Evolutionary conservation across 2,797 vertebrate species (phyloP).

Genomic region (Macrochelys suwanniensis): DNA sequence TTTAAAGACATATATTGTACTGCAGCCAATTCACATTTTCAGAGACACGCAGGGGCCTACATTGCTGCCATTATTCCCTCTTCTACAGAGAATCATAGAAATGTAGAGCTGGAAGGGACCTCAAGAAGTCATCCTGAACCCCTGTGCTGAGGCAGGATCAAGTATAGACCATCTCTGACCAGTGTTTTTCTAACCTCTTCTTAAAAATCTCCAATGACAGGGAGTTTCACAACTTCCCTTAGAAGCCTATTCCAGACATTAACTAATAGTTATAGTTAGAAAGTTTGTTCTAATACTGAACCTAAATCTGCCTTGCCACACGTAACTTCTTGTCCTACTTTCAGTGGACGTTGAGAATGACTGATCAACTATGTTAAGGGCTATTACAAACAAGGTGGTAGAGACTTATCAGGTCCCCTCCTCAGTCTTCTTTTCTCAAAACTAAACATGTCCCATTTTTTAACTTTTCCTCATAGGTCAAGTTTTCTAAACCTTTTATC

Average conservation of each 20-base stretch:
- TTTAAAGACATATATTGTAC: constrained; percentile 15
- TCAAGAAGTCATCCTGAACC: not conserved
- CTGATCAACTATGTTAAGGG: too few relatives aligned
- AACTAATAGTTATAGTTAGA: not conserved
- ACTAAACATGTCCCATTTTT: not conserved
- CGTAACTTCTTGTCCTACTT: not conserved
- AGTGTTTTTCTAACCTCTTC: not conserved
- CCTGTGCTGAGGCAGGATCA: not conserved
- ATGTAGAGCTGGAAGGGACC: not conserved
- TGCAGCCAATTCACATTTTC: constrained; percentile 48
- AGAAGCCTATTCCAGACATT: not conserved
- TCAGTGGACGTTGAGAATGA: not conserved
- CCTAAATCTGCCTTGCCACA: not conserved
- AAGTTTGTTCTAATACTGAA: not conserved
- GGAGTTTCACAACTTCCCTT: not conserved
- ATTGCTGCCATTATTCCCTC: constrained; percentile 1
- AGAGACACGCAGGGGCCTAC: constrained; percentile 38
- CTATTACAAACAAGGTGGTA: too few relatives aligned
- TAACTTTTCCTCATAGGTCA: not conserved
- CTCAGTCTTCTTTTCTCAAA: not conserved
- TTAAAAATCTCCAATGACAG: not conserved
- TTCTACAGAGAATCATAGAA: not conserved
- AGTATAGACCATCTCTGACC: not conserved
- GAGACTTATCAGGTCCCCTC: not conserved
- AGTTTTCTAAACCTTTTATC: not conserved